Conservation (phyloP, 2,113 vertebrate species). For the Saccopteryx leptura region DNA sequence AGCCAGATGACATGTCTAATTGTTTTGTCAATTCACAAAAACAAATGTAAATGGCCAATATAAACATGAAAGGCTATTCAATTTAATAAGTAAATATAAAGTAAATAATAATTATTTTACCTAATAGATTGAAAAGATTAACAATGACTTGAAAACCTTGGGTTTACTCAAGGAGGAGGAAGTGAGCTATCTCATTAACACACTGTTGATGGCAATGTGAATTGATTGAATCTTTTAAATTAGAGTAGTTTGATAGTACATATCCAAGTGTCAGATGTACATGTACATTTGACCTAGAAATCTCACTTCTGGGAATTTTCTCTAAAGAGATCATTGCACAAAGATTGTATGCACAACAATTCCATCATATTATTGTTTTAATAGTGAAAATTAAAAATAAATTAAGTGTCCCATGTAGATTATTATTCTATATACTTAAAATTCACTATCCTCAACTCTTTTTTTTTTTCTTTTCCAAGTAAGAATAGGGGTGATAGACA, state of each 20-base stretch:
- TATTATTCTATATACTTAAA: slow-evolving; percentile 27
- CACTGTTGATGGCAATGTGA: neutral
- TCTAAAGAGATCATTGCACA: neutral
- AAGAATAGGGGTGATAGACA: too few species aligned
- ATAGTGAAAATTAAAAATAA: slow-evolving; percentile 36
- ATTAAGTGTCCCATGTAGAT: neutral
- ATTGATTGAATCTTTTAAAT: neutral
- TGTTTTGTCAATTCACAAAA: neutral
- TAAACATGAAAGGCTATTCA: neutral
- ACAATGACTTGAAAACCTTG: neutral
- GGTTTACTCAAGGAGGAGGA: neutral
- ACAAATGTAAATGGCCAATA: neutral
- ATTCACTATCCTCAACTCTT: neutral
- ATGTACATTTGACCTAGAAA: neutral
- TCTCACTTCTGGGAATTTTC: neutral
- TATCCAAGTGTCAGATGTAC: neutral
- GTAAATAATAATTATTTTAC: neutral
- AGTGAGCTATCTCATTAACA: neutral
- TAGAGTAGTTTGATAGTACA: neutral
- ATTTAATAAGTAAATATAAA: neutral
- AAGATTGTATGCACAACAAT: neutral
- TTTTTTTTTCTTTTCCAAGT: too few species aligned
- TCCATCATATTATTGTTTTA: neutral
- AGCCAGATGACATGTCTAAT: neutral
- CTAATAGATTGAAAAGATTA: neutral